These are phyloP conservation scores for Cliona cf. orientalis DNA, from an alignment of 37 sponge, comb jelly and placozoan genomes.

Conservation along the genomic window DNA sequence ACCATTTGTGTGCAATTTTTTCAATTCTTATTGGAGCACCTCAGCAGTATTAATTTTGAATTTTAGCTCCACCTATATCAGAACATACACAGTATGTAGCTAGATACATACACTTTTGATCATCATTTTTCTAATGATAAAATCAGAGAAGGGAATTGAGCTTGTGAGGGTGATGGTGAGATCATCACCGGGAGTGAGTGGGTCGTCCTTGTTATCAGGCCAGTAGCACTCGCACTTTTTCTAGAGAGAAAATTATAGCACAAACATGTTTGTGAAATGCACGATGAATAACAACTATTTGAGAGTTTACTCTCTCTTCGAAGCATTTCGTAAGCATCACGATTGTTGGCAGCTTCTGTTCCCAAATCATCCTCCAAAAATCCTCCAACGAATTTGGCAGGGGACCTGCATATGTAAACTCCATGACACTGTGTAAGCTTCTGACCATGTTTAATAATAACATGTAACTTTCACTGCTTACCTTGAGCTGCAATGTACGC, in stretches of 20 bases:
- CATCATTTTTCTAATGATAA: constrained; percentile 52
- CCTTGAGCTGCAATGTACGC: constrained; percentile 72
- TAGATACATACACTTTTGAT: constrained; percentile 42
- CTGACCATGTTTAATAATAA: neutral
- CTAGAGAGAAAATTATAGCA: constrained; percentile 4
- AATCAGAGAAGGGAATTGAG: constrained; percentile 58
- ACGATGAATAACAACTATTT: too few species aligned
- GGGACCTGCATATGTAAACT: too few species aligned
- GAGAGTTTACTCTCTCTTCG: constrained; percentile 64
- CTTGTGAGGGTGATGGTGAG: constrained; percentile 55
- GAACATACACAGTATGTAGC: too few species aligned
- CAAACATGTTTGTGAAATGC: neutral
- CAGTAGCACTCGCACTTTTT: constrained; percentile 88
- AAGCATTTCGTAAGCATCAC: constrained; percentile 69
- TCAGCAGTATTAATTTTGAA: too few species aligned
- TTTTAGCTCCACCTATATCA: too few species aligned
- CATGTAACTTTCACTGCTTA: neutral
- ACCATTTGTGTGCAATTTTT: too few species aligned
- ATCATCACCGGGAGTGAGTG: constrained; percentile 9
- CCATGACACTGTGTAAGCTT: neutral
- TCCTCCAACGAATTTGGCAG: constrained; percentile 52
- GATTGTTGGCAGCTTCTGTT: constrained; percentile 52
- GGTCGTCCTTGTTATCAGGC: constrained; percentile 49
- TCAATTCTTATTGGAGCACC: too few species aligned
- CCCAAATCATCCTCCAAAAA: constrained; percentile 76